phyloP scores from a whole-genome alignment of 2,888 invertebrate species.

The Sipha maydis region DNA sequence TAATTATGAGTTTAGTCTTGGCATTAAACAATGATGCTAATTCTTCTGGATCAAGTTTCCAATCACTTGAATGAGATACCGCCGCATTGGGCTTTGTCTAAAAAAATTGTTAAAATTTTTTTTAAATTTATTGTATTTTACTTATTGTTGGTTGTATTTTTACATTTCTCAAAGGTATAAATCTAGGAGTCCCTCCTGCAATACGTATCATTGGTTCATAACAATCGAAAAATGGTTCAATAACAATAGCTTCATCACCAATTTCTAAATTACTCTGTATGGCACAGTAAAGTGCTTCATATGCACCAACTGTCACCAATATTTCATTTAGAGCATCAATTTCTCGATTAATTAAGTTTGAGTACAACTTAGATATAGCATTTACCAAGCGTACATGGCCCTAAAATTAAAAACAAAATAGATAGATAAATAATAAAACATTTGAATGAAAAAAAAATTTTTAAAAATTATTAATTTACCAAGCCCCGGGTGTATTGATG shows the following conservation, averaged over 20 bases:
- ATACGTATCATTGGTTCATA: slow-evolving; percentile 93
- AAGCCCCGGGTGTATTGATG: slow-evolving; percentile 95
- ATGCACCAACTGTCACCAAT: slow-evolving; percentile 91
- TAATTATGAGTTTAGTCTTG: slow-evolving; percentile 92
- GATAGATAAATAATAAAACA: not conserved
- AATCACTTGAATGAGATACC: slow-evolving; percentile 80
- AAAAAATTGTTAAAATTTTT: no score
- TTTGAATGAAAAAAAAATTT: not conserved
- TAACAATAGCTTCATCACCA: slow-evolving; percentile 93
- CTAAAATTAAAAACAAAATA: slow-evolving; percentile 70
- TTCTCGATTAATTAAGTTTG: slow-evolving; percentile 77
- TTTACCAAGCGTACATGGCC: slow-evolving; percentile 91
- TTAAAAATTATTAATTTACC: slow-evolving; percentile 72
- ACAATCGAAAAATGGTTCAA: slow-evolving; percentile 98
- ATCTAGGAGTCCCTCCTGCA: slow-evolving; percentile 87
- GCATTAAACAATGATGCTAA: slow-evolving; percentile 81
- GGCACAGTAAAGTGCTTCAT: slow-evolving; percentile 89
- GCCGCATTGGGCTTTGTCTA: slow-evolving; percentile 34
- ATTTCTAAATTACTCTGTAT: slow-evolving; percentile 87
- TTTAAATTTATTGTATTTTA: not conserved
- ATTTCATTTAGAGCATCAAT: slow-evolving; percentile 90
- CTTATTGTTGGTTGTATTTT: slow-evolving; percentile 66
- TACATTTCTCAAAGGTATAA: slow-evolving; percentile 87
- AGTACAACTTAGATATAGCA: slow-evolving; percentile 85
- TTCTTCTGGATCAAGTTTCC: slow-evolving; percentile 86